Evolutionary conservation across 1,140 invertebrate genomes (phyloP).

Genomic region (Drosophila sechellia): DNA sequence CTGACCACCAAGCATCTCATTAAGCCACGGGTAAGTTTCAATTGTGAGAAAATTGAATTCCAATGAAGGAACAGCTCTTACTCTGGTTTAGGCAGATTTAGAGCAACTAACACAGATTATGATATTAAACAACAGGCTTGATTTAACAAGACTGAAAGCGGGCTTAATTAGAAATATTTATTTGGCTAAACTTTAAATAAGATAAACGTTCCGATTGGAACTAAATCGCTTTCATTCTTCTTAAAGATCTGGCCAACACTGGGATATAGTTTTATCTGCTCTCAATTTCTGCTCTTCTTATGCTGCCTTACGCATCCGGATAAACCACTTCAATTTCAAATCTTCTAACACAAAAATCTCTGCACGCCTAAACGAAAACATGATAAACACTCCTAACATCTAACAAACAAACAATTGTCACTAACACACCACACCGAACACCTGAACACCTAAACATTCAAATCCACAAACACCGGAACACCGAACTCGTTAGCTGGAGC

Average conservation of each 20-base stretch:
- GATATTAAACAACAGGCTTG: neutral
- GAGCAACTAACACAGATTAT: constrained; percentile 27
- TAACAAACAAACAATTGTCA: constrained; percentile 34
- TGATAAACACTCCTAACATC: constrained; percentile 36
- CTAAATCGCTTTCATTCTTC: constrained; percentile 22
- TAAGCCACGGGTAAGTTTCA: constrained; percentile 87
- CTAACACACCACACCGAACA: constrained; percentile 36
- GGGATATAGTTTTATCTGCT: constrained; percentile 21
- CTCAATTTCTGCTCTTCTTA: constrained; percentile 55
- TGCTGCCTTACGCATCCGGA: constrained; percentile 53
- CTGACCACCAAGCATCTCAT: constrained; percentile 89
- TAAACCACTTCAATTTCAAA: constrained; percentile 28
- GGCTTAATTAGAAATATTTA: neutral
- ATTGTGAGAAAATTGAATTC: neutral
- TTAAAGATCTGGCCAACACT: neutral
- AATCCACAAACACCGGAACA: constrained; percentile 13
- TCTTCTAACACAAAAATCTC: constrained; percentile 25
- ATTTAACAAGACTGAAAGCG: constrained; percentile 9
- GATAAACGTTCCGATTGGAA: neutral
- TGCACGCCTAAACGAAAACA: constrained; percentile 29
- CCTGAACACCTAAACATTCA: constrained; percentile 20
- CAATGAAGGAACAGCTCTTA: neutral
- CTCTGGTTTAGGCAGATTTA: constrained; percentile 9
- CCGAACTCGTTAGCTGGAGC: constrained; percentile 45
- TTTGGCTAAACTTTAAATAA: too few species aligned